Evolutionary conservation across 2,888 invertebrate species (phyloP).

Genomic region (Desoria tigrina): DNA sequence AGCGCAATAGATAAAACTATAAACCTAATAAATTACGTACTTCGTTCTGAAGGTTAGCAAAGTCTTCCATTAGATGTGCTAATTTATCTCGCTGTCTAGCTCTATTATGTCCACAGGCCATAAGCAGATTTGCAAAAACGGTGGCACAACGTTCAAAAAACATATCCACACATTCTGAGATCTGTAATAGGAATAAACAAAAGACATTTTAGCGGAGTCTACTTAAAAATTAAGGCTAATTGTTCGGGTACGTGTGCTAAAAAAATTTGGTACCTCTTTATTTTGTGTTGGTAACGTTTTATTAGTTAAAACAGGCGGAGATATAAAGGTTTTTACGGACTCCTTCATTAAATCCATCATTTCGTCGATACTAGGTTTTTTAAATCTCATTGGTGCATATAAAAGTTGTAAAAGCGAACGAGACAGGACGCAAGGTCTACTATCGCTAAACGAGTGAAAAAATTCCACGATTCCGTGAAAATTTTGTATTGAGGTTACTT

Average conservation of each 20-base stretch:
- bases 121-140: slow-evolving; percentile 81
- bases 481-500: slow-evolving; percentile 65
- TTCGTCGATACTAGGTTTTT: slow-evolving; percentile 65
- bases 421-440: slow-evolving; percentile 85
- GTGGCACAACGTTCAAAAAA: slow-evolving; percentile 84
- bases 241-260: neutral
- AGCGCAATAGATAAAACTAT: neutral
- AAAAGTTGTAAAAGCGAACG: slow-evolving; percentile 84
- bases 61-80: slow-evolving; percentile 84
- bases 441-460: slow-evolving; percentile 88
- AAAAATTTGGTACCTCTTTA: slow-evolving; percentile 62
- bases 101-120: slow-evolving; percentile 90
- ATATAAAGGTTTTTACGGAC: slow-evolving; percentile 81
- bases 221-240: neutral
- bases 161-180: slow-evolving; percentile 83
- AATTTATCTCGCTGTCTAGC: slow-evolving; percentile 93
- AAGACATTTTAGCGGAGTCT: neutral
- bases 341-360: slow-evolving; percentile 81
- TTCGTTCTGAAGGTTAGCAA: slow-evolving; percentile 88
- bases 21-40: slow-evolving; percentile 59
- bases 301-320: slow-evolving; percentile 81
- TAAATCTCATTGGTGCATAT: slow-evolving; percentile 64
- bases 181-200: slow-evolving; percentile 59
- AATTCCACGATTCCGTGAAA: slow-evolving; percentile 67
- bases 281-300: slow-evolving; percentile 70